Evolutionary conservation across 2,113 vertebrate genomes (phyloP).

Genomic region (Centropus bengalensis): DNA sequence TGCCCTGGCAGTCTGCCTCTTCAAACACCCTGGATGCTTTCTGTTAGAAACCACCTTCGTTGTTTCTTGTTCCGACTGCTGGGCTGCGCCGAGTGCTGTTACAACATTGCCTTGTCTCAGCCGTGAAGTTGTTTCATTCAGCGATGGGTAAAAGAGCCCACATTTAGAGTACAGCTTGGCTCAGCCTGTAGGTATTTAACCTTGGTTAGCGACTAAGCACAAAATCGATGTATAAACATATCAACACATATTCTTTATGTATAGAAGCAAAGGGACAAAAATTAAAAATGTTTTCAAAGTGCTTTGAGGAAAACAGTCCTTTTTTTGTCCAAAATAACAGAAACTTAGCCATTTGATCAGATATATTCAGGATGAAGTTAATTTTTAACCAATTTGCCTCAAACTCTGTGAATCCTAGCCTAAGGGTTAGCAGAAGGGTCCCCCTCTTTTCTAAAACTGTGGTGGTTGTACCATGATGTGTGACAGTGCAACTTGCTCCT

Average conservation of each 20-base stretch:
- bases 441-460: background rate
- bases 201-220: background rate
- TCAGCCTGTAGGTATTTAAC: slow-evolving; percentile 31
- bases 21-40: background rate
- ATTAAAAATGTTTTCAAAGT: background rate
- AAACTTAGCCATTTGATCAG: background rate
- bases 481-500: background rate
- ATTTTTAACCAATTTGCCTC: background rate
- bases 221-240: slow-evolving; percentile 11
- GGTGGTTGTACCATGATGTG: background rate
- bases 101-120: slow-evolving; percentile 26
- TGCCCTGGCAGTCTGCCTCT: slow-evolving; percentile 50
- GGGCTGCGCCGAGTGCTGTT: background rate
- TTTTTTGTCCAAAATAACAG: background rate
- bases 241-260: background rate
- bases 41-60: slow-evolving; percentile 26
- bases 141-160: background rate
- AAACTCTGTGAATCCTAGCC: background rate
- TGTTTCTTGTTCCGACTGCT: slow-evolving; percentile 8
- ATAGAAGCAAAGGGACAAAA: background rate
- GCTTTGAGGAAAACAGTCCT: background rate
- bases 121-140: background rate
- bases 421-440: background rate
- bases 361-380: background rate
- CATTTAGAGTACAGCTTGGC: background rate